Evolutionary conservation across 2,888 invertebrate species (phyloP).

Genomic region (Mimumesa dahlbomi): DNA sequence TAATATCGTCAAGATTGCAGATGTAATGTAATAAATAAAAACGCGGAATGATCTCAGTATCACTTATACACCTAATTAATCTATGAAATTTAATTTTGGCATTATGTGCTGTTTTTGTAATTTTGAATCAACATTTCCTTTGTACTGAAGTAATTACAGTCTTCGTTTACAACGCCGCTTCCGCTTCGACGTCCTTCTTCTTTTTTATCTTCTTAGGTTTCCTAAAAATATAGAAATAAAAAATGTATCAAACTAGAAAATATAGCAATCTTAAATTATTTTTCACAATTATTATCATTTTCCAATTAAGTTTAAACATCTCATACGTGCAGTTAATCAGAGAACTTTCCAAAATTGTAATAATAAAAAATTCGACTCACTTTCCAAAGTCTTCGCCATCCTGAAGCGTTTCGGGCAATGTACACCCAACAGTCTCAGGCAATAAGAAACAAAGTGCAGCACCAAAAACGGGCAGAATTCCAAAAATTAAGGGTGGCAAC

Average conservation of each 20-base stretch:
- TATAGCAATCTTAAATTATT: too few relatives aligned
- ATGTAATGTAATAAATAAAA: conserved; percentile 58
- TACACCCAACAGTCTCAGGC: conserved; percentile 90
- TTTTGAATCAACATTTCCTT: conserved; percentile 1
- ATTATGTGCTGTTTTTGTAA: neutral
- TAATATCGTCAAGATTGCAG: conserved; percentile 8
- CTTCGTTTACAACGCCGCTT: conserved; percentile 65
- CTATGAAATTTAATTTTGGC: conserved; percentile 20
- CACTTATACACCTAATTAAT: conserved; percentile 36
- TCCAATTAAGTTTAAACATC: too few relatives aligned
- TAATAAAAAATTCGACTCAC: conserved; percentile 60
- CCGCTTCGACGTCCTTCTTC: conserved; percentile 63
- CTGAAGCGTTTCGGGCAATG: conserved; percentile 89
- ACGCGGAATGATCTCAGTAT: conserved; percentile 66
- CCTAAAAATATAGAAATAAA: conserved; percentile 33
- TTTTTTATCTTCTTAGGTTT: conserved; percentile 48
- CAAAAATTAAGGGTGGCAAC: conserved; percentile 88
- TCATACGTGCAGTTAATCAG: too few relatives aligned
- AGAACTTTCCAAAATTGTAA: neutral
- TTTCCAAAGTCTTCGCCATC: conserved; percentile 87
- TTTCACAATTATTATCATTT: too few relatives aligned
- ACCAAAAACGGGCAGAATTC: conserved; percentile 86
- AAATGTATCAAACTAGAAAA: neutral
- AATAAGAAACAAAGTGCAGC: conserved; percentile 85
- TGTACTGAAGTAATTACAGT: conserved; percentile 13